Base-by-base conservation (phyloP, 2,797 vertebrate genomes). In the Margarornis squamiger region DNA sequence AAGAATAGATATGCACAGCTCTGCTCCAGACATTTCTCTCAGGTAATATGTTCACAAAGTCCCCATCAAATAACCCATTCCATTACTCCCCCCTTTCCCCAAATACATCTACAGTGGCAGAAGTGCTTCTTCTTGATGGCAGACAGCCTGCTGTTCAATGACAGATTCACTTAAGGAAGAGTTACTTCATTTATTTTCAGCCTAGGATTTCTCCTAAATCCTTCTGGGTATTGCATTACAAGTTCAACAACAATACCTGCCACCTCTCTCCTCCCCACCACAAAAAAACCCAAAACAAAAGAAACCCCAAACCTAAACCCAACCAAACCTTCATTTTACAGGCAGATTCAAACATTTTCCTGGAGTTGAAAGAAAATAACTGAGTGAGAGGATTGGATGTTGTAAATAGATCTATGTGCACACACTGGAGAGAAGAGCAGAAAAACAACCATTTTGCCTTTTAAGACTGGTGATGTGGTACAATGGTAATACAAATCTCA, bases 91-190 rank as follows among this genome's bases (percentile, higher is more conserved):
- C 21, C 26, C 21, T 54, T 83, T 59, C 66, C n/a, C n/a, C 62
- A 88, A 93, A 91, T 41, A 87, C 19, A 65, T 86, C 58, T 76
- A 66, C n/a, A 49, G 34, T 66, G 55, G 58, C 77, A 91, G 63
- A 92, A 92, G 63, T 71, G 73, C 57, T 58, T 21, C 57, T 39
- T 7, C 76, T 71, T 70, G 41, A 92, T 11, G 9, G 82, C 72
- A 95, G 63, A n/a, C 78, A 76, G 62, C 15, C 70, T 74, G 62
- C 66, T 81, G 78, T 70, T 86, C 70, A 77, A 46, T 30, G 88
- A 78, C 62, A 83, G 79, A 84, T 52, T 86, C 70, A 49, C 43
- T 59, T 83, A 63, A 8, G 15, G 55, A 86, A 82, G 66, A 81
- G 45, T 45, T 63, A 85, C 57, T 38, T 45, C 3, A 20, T 70